Evolutionary conservation across 1,140 invertebrate genomes (phyloP), one percentile per base, ranked within the genome.

Genomic region (Homalodisca vitripennis): DNA sequence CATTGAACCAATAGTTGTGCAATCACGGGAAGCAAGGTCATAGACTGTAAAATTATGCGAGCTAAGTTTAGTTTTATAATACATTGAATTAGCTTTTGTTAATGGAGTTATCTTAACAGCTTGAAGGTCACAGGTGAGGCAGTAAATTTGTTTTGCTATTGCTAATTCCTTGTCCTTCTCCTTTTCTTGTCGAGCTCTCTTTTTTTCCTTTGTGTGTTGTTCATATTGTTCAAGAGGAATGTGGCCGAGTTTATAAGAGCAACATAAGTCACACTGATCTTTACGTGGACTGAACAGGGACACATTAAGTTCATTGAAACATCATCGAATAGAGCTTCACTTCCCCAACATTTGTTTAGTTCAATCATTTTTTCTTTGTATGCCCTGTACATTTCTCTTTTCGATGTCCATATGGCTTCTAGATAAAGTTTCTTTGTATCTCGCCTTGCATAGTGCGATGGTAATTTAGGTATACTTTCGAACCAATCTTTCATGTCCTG

Each of bases 1-100:
- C 81, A 70, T 80, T 72, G 75, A 80, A 82, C 73, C 79, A 77
- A 74, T 80, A 81, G 71, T n/a, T n/a, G 34, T 41, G 34, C 34
- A 71, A 53, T 73, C 68, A 64, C 75, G 72, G 53, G 48, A 73
- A 6, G 20, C 22, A 12, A 72, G 12, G 47, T 75, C 71, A 68
- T 69, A 77, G 27, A 76, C 30, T 0, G 76, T 78, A 57, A 74
- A 77, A 67, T 79, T 79, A 67, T 78, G 78, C 3, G 71, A 47
- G 6, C 66, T 32, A 29, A 78, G 65, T 65, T 79, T 79, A 3
- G 72, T 75, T 66, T 75, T 77, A 66, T 76, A 78, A 68, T 78
- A 78, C 30, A 77, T 20, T 41, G 74, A 60, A 48, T 68, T 73
- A 17, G 77, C 77, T n/a, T 77, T 74, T 32, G 76, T n/a, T n/a